These are phyloP conservation scores for Brachyhypopomus occidentalis DNA, from an alignment of 2,113 vertebrate genomes.

Conservation along the genomic window DNA sequence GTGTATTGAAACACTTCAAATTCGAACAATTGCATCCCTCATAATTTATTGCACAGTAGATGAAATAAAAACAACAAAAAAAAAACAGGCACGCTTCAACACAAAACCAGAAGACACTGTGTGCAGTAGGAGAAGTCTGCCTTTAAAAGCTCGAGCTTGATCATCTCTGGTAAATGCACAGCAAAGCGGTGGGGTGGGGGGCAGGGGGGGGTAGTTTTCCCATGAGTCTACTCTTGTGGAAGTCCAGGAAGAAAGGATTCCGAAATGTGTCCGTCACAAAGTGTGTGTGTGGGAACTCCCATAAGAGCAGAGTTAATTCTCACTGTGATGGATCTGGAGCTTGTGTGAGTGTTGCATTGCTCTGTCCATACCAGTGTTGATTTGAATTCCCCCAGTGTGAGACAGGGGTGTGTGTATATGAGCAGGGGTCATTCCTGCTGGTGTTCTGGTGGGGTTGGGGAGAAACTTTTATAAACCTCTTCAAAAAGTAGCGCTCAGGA, in stretches of 20 bases:
- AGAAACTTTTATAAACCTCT: slow-evolving; percentile 9
- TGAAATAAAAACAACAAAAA: too few species aligned
- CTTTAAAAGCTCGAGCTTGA: background rate
- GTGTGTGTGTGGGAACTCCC: slow-evolving; percentile 20
- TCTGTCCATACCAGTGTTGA: slow-evolving; percentile 23
- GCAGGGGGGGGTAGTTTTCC: background rate
- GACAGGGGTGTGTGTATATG: background rate
- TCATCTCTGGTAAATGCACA: slow-evolving; percentile 13
- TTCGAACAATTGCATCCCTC: too few species aligned
- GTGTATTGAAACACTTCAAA: too few species aligned
- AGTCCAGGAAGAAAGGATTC: slow-evolving; percentile 14
- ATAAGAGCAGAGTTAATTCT: slow-evolving; percentile 31
- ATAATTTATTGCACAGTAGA: too few species aligned
- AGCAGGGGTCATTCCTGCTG: background rate
- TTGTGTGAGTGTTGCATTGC: slow-evolving; percentile 6
- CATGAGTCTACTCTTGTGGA: slow-evolving; percentile 5
- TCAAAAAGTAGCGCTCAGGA: background rate
- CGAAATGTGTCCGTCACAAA: slow-evolving; percentile 34
- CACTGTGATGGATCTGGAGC: slow-evolving; percentile 26
- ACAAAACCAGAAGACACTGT: too few species aligned
- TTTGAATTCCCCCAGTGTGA: background rate
- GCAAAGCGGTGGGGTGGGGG: too few species aligned
- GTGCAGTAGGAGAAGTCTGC: background rate
- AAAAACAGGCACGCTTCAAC: too few species aligned
- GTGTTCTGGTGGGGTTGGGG: background rate